phyloP scores from a whole-genome alignment of 2,113 vertebrate genomes.

The Pipa parva region DNA sequence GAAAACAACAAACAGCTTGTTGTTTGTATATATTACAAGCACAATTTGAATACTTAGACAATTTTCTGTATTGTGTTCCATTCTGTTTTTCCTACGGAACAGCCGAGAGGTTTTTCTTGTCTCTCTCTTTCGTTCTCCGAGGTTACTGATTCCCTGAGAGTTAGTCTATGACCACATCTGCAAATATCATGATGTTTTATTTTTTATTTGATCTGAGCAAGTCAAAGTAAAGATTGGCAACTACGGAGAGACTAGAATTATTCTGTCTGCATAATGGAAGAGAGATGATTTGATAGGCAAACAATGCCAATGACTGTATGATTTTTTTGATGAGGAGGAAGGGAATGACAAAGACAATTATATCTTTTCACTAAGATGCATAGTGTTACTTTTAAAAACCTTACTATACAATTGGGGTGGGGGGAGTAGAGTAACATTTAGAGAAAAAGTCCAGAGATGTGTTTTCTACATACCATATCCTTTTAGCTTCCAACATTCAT shows the following conservation, averaged over 20 bases:
- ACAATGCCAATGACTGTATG: neutral
- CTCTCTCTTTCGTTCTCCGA: constrained; percentile 2
- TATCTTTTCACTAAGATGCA: constrained; percentile 1
- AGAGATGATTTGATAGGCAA: constrained; percentile 12
- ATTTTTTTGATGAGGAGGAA: constrained; percentile 1
- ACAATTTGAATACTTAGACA: neutral
- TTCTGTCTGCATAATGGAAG: constrained; percentile 35
- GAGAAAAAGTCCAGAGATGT: neutral
- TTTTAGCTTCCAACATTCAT: neutral
- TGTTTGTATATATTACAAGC: neutral
- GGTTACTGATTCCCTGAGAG: constrained; percentile 13
- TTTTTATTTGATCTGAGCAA: constrained; percentile 27
- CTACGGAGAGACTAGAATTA: constrained; percentile 20
- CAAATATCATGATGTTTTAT: constrained; percentile 33
- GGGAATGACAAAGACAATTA: constrained; percentile 9
- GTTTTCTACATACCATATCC: neutral
- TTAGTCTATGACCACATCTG: constrained; percentile 17
- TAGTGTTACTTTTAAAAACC: neutral
- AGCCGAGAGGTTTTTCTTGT: neutral
- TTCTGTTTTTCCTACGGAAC: neutral
- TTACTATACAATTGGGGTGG: neutral
- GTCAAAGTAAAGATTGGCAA: constrained; percentile 24
- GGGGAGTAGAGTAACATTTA: neutral
- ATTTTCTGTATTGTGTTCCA: neutral
- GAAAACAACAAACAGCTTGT: too few relatives aligned